Conservation (phyloP, 1,140 invertebrate genomes). For the Solenopsis fugax region DNA sequence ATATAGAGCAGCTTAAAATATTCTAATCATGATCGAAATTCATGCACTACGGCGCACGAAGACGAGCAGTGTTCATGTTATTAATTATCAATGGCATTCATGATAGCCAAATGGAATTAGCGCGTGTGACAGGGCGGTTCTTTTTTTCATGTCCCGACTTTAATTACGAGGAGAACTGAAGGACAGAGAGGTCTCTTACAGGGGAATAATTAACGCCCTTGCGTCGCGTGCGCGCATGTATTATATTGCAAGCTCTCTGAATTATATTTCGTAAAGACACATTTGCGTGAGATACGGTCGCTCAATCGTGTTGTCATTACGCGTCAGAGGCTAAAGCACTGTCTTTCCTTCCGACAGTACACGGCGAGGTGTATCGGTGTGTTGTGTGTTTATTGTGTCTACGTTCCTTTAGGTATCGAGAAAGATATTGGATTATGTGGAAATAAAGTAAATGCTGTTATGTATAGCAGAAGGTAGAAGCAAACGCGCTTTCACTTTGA, state of each 20-base stretch:
- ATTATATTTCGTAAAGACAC: slow-evolving; percentile 58
- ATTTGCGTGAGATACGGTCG: slow-evolving; percentile 55
- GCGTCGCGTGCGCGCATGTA: slow-evolving; percentile 27
- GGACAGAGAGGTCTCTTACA: slow-evolving; percentile 20
- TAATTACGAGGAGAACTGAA: slow-evolving; percentile 38
- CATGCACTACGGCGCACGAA: not conserved
- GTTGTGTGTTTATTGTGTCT: not conserved
- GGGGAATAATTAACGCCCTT: slow-evolving; percentile 25
- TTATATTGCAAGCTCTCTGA: slow-evolving; percentile 24
- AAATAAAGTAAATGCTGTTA: slow-evolving; percentile 28
- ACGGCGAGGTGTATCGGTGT: not conserved
- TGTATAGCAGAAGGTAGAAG: not conserved
- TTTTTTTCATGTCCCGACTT: slow-evolving; percentile 40
- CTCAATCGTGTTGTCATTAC: slow-evolving; percentile 35
- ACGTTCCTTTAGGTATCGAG: slow-evolving; percentile 18
- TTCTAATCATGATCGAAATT: slow-evolving; percentile 35
- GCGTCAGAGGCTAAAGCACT: slow-evolving; percentile 1
- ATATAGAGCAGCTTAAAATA: not conserved
- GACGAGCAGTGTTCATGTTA: slow-evolving; percentile 7
- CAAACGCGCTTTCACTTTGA: slow-evolving; percentile 2
- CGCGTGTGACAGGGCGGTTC: slow-evolving; percentile 11
- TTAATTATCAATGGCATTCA: slow-evolving; percentile 40
- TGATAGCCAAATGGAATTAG: slow-evolving; percentile 28
- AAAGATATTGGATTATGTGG: slow-evolving; percentile 37
- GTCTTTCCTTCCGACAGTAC: not conserved